These are phyloP conservation scores for Pristiophorus japonicus DNA, from an alignment of 2,113 vertebrate genomes.

Conservation along the genomic window DNA sequence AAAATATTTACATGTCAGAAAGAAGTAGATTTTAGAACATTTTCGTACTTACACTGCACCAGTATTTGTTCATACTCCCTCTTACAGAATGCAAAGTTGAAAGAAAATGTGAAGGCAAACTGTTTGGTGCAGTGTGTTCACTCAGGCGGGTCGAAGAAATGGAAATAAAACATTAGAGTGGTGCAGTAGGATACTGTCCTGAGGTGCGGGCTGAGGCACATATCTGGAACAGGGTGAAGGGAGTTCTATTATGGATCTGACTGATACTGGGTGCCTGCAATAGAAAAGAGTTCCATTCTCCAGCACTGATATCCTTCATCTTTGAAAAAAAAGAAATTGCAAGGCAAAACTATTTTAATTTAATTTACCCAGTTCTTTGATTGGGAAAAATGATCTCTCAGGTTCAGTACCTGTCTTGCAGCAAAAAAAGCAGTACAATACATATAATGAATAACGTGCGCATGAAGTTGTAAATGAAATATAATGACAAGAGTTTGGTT, in stretches of 20 bases:
- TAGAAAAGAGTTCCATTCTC: neutral
- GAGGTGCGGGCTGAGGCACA: neutral
- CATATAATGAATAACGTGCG: neutral
- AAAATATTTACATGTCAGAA: neutral
- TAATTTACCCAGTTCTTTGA: neutral
- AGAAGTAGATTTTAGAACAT: neutral
- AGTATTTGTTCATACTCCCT: neutral
- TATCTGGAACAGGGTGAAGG: no score
- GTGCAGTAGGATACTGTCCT: neutral
- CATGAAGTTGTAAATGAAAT: neutral
- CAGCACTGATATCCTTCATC: neutral
- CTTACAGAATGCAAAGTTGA: neutral
- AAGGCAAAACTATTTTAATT: neutral
- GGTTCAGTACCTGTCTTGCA: neutral
- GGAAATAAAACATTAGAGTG: neutral
- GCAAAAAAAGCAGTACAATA: neutral
- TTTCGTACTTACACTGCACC: neutral
- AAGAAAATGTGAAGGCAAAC: neutral
- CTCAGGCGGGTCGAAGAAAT: neutral
- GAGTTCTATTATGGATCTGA: neutral
- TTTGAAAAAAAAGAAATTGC: neutral
- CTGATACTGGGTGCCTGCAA: neutral
- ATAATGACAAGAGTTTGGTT: neutral
- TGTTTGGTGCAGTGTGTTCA: neutral
- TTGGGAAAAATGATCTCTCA: neutral